Evolutionary conservation across 2,797 vertebrate genomes (phyloP).

Genomic region (Gastrophryne carolinensis): DNA sequence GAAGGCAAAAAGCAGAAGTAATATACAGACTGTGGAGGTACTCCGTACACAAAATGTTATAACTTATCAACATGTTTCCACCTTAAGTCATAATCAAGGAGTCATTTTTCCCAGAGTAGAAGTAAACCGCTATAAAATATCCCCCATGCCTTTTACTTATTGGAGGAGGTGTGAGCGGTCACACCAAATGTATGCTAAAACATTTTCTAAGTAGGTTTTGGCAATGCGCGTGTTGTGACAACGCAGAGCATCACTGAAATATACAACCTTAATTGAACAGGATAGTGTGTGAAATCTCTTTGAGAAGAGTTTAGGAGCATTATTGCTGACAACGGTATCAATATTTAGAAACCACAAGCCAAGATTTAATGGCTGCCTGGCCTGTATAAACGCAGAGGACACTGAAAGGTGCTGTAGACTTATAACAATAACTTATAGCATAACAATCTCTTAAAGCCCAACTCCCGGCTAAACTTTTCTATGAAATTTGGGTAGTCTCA

Average conservation of each 20-base stretch:
- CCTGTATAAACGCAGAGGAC: not conserved
- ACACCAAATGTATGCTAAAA: conserved; percentile 27
- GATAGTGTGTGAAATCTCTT: not conserved
- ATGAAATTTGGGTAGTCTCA: no score
- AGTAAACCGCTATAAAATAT: conserved; percentile 33
- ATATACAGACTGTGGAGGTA: conserved; percentile 48
- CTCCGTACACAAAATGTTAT: conserved; percentile 38
- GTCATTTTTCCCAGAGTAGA: conserved; percentile 22
- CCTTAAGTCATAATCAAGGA: conserved; percentile 50
- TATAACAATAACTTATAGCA: no score
- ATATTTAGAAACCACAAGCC: not conserved
- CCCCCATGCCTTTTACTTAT: not conserved
- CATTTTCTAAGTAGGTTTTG: conserved; percentile 26
- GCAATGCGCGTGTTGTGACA: conserved; percentile 12
- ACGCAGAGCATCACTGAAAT: not conserved
- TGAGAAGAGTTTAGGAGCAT: not conserved
- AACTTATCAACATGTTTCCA: conserved; percentile 49
- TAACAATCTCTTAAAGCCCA: no score
- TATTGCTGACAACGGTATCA: not conserved
- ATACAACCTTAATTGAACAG: not conserved
- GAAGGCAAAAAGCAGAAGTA: conserved; percentile 43
- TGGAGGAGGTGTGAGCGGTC: conserved; percentile 13
- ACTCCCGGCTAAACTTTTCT: no score
- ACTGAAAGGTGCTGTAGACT: not conserved
- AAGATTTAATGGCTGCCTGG: not conserved